Evolutionary conservation across 2,113 vertebrate species (phyloP).

Genomic region (Pseudopipra pipra): DNA sequence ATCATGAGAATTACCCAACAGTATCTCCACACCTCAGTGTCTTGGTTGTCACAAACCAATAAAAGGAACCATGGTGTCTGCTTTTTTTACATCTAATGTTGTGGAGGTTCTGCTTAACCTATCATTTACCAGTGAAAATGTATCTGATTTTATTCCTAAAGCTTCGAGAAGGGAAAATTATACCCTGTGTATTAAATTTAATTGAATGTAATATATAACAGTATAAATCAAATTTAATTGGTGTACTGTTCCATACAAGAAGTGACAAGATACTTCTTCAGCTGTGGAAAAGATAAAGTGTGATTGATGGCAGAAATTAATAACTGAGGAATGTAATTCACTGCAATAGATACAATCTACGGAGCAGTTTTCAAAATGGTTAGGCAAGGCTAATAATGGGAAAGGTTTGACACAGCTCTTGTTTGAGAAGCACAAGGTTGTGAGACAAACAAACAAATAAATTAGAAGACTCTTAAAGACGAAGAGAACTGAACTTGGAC

Average conservation of each 20-base stretch:
- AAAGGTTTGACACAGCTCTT: neutral
- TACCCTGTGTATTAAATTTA: constrained; percentile 28
- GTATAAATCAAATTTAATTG: constrained; percentile 57
- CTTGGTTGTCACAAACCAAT: neutral
- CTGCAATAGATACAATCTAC: neutral
- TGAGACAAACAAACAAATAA: neutral
- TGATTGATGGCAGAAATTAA: constrained; percentile 65
- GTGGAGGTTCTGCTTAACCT: constrained; percentile 29
- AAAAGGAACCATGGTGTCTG: neutral
- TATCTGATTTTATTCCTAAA: constrained; percentile 26
- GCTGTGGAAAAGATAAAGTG: constrained; percentile 30
- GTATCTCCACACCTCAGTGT: neutral
- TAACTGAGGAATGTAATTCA: constrained; percentile 35
- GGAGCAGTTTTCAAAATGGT: neutral
- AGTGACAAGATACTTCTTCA: constrained; percentile 55
- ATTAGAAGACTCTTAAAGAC: neutral
- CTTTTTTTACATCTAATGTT: neutral
- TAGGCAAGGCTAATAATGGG: neutral
- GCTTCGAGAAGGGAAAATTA: constrained; percentile 37
- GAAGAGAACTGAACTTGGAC: neutral
- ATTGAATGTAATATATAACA: neutral
- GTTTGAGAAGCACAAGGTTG: neutral
- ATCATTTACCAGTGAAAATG: constrained; percentile 17
- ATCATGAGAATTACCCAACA: neutral
- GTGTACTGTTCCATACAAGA: constrained; percentile 4